phyloP scores from a whole-genome alignment of 2,888 invertebrate species.

The Rotaria sp. region DNA sequence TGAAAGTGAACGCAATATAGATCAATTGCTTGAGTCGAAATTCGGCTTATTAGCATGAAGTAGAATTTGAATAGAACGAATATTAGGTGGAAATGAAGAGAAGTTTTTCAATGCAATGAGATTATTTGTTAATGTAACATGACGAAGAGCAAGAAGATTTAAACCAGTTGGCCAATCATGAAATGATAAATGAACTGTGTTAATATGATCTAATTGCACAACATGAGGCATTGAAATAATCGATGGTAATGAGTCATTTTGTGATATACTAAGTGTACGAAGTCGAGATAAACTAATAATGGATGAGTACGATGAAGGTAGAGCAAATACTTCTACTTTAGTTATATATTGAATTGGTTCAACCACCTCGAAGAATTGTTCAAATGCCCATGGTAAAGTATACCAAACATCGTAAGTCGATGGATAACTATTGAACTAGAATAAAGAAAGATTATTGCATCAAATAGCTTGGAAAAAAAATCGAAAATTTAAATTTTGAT shows the following conservation, averaged over 20 bases:
- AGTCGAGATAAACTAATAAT: neutral
- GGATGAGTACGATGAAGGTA: neutral
- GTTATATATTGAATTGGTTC: neutral
- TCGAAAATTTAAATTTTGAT: neutral
- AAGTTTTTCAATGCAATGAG: neutral
- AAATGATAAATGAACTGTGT: neutral
- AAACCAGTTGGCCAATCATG: neutral
- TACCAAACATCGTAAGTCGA: neutral
- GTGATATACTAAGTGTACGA: neutral
- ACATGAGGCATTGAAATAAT: neutral
- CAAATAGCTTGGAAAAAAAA: neutral
- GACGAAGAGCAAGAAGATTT: neutral
- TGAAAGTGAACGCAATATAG: neutral
- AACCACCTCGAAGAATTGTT: neutral
- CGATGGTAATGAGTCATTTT: neutral
- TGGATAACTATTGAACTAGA: neutral
- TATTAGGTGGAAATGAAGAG: neutral
- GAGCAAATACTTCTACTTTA: neutral
- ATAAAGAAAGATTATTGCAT: neutral
- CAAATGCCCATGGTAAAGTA: neutral
- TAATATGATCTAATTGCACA: too few species aligned
- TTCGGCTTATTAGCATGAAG: neutral
- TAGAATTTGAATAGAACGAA: neutral
- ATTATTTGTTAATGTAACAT: neutral
- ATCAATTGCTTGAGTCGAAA: neutral